phyloP scores from a whole-genome alignment of 1,140 invertebrate species.

The Phocides pigmalion region DNA sequence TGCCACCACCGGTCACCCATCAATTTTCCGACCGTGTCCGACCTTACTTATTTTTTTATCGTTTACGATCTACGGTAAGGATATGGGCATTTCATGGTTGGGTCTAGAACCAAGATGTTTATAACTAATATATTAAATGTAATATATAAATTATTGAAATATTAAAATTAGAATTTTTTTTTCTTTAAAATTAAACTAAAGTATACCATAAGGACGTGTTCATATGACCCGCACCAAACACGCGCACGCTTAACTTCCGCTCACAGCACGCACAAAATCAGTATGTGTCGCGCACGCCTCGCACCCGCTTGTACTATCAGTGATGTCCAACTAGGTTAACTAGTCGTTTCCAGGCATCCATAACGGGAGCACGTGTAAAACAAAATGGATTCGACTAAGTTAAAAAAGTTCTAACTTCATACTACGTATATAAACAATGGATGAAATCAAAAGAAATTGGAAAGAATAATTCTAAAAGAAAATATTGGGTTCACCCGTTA shows the following conservation, averaged over 20 bases:
- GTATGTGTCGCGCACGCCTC: constrained; percentile 18
- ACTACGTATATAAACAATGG: constrained; percentile 23
- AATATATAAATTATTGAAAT: too few relatives aligned
- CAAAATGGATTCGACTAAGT: constrained; percentile 20
- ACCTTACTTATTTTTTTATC: too few relatives aligned
- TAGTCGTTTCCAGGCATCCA: constrained; percentile 15
- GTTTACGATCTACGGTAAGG: too few relatives aligned
- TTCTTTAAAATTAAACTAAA: too few relatives aligned
- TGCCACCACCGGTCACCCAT: too few relatives aligned
- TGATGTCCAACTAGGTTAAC: constrained; percentile 2
- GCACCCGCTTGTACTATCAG: constrained; percentile 2
- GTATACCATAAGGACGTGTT: not conserved
- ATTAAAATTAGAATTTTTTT: too few relatives aligned
- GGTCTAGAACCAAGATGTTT: too few relatives aligned
- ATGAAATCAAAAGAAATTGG: constrained; percentile 16
- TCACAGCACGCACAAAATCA: constrained; percentile 7
- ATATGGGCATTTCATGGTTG: too few relatives aligned
- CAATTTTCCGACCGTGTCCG: too few relatives aligned
- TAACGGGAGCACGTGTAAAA: constrained; percentile 19
- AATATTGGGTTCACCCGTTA: constrained; percentile 11
- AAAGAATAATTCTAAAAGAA: constrained; percentile 15
- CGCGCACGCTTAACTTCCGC: constrained; percentile 13
- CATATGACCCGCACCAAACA: constrained; percentile 5
- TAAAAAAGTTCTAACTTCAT: constrained; percentile 22
- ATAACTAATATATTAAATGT: too few relatives aligned